Evolutionary conservation across 2,113 vertebrate species (phyloP).

Genomic region (Limnothrissa miodon): DNA sequence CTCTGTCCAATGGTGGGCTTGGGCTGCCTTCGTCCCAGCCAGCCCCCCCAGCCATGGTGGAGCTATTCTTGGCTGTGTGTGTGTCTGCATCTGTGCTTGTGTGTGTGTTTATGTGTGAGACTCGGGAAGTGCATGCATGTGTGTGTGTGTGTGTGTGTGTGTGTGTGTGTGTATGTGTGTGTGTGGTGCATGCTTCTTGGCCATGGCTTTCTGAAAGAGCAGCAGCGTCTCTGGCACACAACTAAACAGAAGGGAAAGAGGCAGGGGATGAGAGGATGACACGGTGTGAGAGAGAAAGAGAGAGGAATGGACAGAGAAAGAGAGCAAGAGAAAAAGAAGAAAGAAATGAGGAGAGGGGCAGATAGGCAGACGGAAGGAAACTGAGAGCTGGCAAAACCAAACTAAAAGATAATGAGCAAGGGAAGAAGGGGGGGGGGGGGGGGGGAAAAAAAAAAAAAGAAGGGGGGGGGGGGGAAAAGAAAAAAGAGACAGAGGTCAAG

Average conservation of each 20-base stretch:
- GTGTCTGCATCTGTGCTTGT: not conserved
- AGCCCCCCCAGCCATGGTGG: constrained; percentile 21
- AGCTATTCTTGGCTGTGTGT: constrained; percentile 44
- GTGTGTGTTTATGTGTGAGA: not conserved
- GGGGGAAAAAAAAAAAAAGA: not conserved
- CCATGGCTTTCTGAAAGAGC: not conserved
- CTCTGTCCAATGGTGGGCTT: constrained; percentile 39
- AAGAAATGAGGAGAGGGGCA: not conserved
- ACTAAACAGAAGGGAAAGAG: constrained; percentile 33
- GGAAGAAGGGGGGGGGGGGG: not conserved
- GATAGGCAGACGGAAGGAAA: not conserved
- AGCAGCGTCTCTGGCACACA: constrained; percentile 34
- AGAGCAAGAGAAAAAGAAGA: not conserved
- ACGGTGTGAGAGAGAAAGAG: not conserved
- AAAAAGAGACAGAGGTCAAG: not conserved
- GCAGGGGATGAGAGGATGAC: constrained; percentile 17
- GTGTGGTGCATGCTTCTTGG: not conserved
- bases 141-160: not conserved
- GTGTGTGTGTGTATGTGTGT: not conserved
- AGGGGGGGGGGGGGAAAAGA: not conserved
- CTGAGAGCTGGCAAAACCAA: not conserved
- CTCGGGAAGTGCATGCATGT: not conserved
- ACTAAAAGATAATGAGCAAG: not conserved
- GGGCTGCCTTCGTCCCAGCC: constrained; percentile 40
- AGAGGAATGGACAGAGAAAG: not conserved